Evolutionary conservation across 1,140 invertebrate species (phyloP).

Genomic region (Hermetia illucens): DNA sequence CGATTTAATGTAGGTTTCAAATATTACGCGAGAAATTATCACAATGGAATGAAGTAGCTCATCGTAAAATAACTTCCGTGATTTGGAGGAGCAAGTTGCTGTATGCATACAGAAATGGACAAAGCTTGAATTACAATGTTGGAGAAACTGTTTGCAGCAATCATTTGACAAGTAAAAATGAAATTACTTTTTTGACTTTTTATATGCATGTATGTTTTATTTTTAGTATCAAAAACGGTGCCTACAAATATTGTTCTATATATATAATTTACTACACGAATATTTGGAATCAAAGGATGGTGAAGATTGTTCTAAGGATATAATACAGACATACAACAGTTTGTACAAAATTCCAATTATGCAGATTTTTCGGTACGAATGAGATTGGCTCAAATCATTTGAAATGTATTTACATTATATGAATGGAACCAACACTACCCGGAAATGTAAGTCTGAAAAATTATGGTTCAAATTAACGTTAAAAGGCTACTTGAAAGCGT

Average conservation of each 20-base stretch:
- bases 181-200: background rate
- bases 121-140: constrained; percentile 74
- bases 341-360: constrained; percentile 71
- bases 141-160: constrained; percentile 63
- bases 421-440: constrained; percentile 2
- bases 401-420: constrained; percentile 22
- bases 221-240: constrained; percentile 41
- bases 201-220: constrained; percentile 6
- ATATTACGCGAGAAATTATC: constrained; percentile 68
- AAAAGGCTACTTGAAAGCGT: no score
- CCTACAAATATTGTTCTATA: constrained; percentile 78
- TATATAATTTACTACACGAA: constrained; percentile 54
- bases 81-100: constrained; percentile 53
- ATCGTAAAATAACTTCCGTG: constrained; percentile 69
- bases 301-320: no score
- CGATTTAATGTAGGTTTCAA: constrained; percentile 86
- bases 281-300: constrained; percentile 23
- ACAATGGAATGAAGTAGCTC: constrained; percentile 86
- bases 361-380: constrained; percentile 72
- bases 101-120: constrained; percentile 82
- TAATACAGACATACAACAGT: constrained; percentile 47
- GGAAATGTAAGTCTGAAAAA: no score
- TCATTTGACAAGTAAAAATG: constrained; percentile 34
- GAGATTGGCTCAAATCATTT: constrained; percentile 44
- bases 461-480: no score